A percentile compares a stretch with the other conserved stretches of the same genome.
Evolutionary conservation across 37 sponge, comb jelly and placozoan species (phyloP).

Genomic region (Chondrilla cf. caribensis): DNA sequence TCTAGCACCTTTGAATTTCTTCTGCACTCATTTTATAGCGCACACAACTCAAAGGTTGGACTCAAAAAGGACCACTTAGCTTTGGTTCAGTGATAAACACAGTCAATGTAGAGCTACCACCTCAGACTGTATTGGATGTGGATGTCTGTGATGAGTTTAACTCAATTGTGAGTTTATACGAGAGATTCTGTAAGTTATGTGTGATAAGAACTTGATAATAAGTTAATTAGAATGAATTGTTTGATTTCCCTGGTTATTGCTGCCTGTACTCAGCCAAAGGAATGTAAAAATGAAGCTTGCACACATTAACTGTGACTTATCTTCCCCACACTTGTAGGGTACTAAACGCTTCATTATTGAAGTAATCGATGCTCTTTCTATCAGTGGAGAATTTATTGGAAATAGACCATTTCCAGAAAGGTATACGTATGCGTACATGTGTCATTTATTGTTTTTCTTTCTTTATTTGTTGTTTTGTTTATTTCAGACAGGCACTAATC

Average conservation of each 20-base stretch:
- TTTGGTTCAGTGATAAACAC: neutral
- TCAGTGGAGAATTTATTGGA: slow-evolving; percentile 31
- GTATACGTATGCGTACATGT: slow-evolving; percentile 16
- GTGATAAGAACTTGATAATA: too few relatives aligned
- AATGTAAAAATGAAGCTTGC: too few relatives aligned
- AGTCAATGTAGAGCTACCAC: slow-evolving; percentile 49
- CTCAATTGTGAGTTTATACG: too few relatives aligned
- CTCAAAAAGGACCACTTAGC: neutral
- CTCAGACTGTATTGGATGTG: slow-evolving; percentile 56
- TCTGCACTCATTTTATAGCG: neutral
- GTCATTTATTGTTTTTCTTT: too few relatives aligned
- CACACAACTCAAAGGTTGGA: slow-evolving; percentile 28
- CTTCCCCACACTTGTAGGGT: neutral
- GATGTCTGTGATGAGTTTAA: slow-evolving; percentile 40
- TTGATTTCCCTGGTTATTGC: too few relatives aligned
- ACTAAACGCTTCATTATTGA: slow-evolving; percentile 29
- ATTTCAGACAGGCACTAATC: neutral
- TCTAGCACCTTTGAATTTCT: too few relatives aligned
- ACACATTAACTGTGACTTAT: too few relatives aligned
- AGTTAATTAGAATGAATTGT: too few relatives aligned
- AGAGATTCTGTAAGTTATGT: too few relatives aligned
- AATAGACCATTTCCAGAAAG: slow-evolving; percentile 60
- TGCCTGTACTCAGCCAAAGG: too few relatives aligned
- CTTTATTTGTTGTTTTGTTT: neutral
- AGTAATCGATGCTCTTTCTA: slow-evolving; percentile 56